Percentiles rank a stretch among this genome's conserved stretches.
Conservation (phyloP, 2,797 vertebrate genomes). For the Gymnopithys bicolor region DNA sequence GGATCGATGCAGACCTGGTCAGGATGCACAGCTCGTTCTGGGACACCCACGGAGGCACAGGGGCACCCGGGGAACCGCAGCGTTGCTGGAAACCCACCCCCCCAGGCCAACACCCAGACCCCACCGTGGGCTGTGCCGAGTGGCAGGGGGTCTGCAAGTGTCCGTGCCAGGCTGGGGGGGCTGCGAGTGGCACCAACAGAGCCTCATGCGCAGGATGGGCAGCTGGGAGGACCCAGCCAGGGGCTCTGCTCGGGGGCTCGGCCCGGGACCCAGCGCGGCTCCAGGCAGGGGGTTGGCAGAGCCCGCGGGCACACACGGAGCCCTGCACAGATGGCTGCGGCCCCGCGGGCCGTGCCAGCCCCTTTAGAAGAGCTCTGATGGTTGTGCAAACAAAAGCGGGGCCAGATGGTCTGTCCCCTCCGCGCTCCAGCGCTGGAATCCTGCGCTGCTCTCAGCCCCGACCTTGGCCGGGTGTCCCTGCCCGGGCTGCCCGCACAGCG, state of each 20-base stretch:
- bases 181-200: rapidly evolving
- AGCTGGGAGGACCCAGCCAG: not conserved
- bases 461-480: not conserved
- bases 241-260: not conserved
- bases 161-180: rapidly evolving
- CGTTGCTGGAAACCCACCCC: rapidly evolving
- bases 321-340: conserved; percentile 5
- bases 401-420: conserved; percentile 9
- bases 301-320: not conserved
- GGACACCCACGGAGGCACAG: not conserved
- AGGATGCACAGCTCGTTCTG: not conserved
- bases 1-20: not conserved
- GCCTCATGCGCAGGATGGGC: rapidly evolving
- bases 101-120: no score
- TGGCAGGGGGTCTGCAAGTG: rapidly evolving
- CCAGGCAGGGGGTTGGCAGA: not conserved
- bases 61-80: not conserved
- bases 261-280: not conserved
- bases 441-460: not conserved
- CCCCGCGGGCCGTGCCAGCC: not conserved
- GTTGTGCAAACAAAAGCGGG: not conserved
- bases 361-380: not conserved
- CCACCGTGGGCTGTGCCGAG: not conserved
- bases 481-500: not conserved
- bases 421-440: not conserved